Conservation (phyloP, 2,113 vertebrate genomes). For the Callopanchax toddi region DNA sequence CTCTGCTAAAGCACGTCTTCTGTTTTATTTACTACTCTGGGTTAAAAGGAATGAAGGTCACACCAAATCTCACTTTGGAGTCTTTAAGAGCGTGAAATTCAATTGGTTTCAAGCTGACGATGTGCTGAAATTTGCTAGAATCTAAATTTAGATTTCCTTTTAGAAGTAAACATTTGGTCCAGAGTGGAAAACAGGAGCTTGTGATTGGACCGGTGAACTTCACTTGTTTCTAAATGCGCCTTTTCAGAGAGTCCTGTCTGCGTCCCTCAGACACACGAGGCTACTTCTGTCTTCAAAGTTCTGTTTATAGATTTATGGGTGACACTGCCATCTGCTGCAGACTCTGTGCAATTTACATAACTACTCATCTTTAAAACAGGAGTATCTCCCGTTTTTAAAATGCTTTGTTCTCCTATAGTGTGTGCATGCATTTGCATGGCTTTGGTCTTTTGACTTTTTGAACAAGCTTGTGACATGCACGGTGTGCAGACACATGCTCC, state of each 20-base stretch:
- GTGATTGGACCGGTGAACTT: background rate
- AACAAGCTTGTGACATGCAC: conserved; percentile 12
- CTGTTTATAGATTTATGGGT: conserved; percentile 30
- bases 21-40: conserved; percentile 1
- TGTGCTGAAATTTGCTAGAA: background rate
- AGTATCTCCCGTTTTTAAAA: background rate
- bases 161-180: conserved; percentile 8
- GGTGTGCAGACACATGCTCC: conserved; percentile 23
- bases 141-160: conserved; percentile 12
- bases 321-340: conserved; percentile 72
- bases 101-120: conserved; percentile 17
- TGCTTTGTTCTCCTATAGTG: conserved; percentile 7
- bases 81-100: conserved; percentile 6
- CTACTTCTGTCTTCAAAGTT: conserved; percentile 41
- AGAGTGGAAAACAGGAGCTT: background rate
- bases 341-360: conserved; percentile 31
- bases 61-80: conserved; percentile 9
- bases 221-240: no score
- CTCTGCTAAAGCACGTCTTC: background rate
- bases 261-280: conserved; percentile 53
- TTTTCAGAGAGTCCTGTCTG: conserved; percentile 68
- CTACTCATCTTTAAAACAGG: background rate
- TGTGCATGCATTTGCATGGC: background rate
- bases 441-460: conserved; percentile 22
- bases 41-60: conserved; percentile 23